phyloP scores from a whole-genome alignment of 2,888 invertebrate genomes.

The Arge pagana region DNA sequence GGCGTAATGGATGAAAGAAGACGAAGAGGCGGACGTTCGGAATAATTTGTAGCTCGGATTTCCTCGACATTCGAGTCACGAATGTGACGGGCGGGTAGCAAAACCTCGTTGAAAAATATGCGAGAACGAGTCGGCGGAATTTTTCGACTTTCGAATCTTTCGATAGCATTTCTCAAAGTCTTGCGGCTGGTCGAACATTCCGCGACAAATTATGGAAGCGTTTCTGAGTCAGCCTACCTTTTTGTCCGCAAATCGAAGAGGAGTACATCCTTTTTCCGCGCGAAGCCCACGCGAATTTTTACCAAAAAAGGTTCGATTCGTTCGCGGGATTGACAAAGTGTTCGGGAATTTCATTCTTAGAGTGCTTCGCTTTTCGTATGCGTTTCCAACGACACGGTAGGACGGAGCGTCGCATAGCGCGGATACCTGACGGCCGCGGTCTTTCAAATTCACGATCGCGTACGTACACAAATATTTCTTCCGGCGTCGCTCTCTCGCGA shows the following conservation, averaged over 20 bases:
- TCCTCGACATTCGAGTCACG: too few species aligned
- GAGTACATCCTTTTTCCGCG: slow-evolving; percentile 15
- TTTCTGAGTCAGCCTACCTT: slow-evolving; percentile 16
- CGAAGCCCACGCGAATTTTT: slow-evolving; percentile 5
- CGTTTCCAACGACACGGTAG: too few species aligned
- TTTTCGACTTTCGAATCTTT: slow-evolving; percentile 16
- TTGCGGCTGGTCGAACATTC: slow-evolving; percentile 16
- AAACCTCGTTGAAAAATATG: background rate
- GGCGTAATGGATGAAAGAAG: too few species aligned
- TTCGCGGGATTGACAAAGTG: background rate
- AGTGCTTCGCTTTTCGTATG: too few species aligned
- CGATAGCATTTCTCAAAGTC: slow-evolving; percentile 17
- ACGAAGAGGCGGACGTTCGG: too few species aligned
- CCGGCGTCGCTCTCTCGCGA: too few species aligned
- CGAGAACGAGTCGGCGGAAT: background rate
- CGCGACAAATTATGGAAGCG: slow-evolving; percentile 19
- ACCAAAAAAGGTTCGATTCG: slow-evolving; percentile 14
- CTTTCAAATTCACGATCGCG: too few species aligned
- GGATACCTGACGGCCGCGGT: slow-evolving; percentile 1
- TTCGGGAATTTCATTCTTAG: background rate
- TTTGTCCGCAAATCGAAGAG: slow-evolving; percentile 19
- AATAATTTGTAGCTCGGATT: too few species aligned
- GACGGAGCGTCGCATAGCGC: too few species aligned
- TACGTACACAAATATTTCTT: too few species aligned
- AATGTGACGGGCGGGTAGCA: slow-evolving; percentile 14